Base-by-base conservation (phyloP, 2,797 vertebrate species). In the Taenioides sp. region DNA sequence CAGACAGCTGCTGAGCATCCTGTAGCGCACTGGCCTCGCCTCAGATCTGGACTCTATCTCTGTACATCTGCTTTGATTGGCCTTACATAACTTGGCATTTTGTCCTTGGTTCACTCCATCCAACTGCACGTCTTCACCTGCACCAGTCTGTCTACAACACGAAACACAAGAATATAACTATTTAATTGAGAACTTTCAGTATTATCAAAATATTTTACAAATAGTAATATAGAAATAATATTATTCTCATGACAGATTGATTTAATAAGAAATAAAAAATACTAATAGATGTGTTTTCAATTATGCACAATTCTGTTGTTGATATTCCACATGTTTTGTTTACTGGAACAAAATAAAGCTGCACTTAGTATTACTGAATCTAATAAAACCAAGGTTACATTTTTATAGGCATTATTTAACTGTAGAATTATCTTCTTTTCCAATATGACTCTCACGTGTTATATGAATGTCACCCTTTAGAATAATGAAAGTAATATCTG, bases 61-160 rank as follows among this genome's bases (percentile, higher is more conserved):
- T 81, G 81, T 82, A 76, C 92, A 91, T 93, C 91, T 94, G 92
- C 88, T 93, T 88, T 88, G 81, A 88, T 89, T 92, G 88, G 84
- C 58, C 81, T 94, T 94, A 89, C 86, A 81, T 93, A 94, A 94
- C 84, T 83, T 87, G 79, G 77, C 83, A 79, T 88, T 88, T 81
- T 68, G 81, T 90, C 78, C 80, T 80, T 71, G 11, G 5, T 71
- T 64, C 78, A 79, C 79, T 75, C 75, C 4, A 31, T 50, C 49
- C 18, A 50, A 17, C 23, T 5, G 11, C 65, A 54, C 11, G 47
- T 50, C 47, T 49, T 65, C 63, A 65, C 63, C 40, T 65, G 11
- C n/a, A 43, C 34, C 34, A 23, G 18, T 43, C 37, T 43, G 11
- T 43, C 34, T 43, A 40, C n/a, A 20, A 63, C 34, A 63, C 16